phyloP scores from a whole-genome alignment of 2,888 invertebrate genomes.

The Campoplex nolae region DNA sequence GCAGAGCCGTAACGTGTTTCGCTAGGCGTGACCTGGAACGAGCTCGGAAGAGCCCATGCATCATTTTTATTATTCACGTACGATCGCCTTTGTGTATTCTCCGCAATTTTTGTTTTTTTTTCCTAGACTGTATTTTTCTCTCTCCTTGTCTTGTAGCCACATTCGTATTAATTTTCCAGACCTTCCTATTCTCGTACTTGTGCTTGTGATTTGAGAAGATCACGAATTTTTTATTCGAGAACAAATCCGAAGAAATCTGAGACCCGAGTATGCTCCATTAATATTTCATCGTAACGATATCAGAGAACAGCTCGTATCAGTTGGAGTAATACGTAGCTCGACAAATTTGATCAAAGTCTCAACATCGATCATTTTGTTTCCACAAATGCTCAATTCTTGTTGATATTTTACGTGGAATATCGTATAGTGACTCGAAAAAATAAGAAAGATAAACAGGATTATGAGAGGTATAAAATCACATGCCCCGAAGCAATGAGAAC shows the following conservation, averaged over 20 bases:
- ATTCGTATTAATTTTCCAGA: neutral
- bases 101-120: neutral
- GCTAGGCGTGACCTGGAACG: constrained; percentile 14
- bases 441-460: neutral
- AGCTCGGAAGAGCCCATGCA: constrained; percentile 1
- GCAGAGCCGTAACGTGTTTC: neutral
- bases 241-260: constrained; percentile 6
- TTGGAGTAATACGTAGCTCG: constrained; percentile 24
- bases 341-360: constrained; percentile 27
- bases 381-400: neutral
- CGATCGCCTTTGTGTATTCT: constrained; percentile 1
- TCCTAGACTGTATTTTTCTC: neutral
- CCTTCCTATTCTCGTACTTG: neutral
- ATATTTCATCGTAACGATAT: constrained; percentile 40
- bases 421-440: neutral
- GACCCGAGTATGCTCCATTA: neutral
- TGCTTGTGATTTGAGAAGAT: constrained; percentile 19
- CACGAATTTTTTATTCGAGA: neutral
- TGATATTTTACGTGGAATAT: neutral
- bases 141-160: neutral
- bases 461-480: neutral
- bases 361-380: neutral
- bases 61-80: constrained; percentile 38
- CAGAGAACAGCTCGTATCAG: constrained; percentile 10
- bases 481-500: neutral